Evolutionary conservation across 1,140 invertebrate species (phyloP).

Genomic region (Brachionus plicatilis): DNA sequence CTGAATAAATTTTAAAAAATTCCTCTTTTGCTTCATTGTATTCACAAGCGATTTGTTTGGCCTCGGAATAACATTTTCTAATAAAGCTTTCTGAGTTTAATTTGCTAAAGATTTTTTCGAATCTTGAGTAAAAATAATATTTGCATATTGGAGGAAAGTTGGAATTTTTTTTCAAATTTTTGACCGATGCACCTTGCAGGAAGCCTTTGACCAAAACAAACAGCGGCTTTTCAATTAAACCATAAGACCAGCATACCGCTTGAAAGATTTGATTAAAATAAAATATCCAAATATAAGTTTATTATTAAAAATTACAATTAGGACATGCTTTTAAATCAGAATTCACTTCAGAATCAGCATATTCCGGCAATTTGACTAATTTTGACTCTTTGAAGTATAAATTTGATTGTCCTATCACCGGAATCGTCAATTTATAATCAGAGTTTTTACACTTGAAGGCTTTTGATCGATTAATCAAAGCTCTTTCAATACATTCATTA

Average conservation of each 20-base stretch:
- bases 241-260: conserved; percentile 26
- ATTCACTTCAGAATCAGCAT: neutral
- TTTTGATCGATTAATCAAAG: conserved; percentile 50
- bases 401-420: conserved; percentile 49
- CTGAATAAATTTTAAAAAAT: conserved; percentile 17
- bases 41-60: neutral
- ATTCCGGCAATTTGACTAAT: neutral
- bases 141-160: conserved; percentile 13
- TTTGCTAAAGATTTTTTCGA: neutral
- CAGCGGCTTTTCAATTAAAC: neutral
- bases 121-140: neutral
- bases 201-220: conserved; percentile 22
- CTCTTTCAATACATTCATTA: conserved; percentile 63
- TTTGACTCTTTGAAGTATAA: conserved; percentile 47
- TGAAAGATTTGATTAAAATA: neutral
- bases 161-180: neutral
- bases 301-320: conserved; percentile 23
- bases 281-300: neutral
- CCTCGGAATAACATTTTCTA: neutral
- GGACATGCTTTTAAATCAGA: conserved; percentile 10
- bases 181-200: neutral
- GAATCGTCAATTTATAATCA: conserved; percentile 45
- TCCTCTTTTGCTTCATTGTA: conserved; percentile 2
- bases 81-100: neutral
- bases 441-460: conserved; percentile 36